Evolutionary conservation across 2,113 vertebrate genomes (phyloP).

Genomic region (Dendropsophus ebraccatus): DNA sequence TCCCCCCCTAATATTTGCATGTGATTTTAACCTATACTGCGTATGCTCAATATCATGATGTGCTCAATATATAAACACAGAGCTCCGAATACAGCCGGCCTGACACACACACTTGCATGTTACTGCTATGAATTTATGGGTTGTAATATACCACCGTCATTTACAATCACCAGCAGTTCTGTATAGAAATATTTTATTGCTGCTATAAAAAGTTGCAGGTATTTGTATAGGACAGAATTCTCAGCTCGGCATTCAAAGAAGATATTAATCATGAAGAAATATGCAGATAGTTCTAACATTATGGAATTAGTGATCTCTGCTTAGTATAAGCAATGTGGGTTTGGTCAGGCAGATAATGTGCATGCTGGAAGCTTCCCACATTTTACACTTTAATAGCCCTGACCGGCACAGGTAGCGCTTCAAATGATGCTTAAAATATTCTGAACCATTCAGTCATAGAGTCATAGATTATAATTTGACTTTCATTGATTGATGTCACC

Average conservation of each 20-base stretch:
- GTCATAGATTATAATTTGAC: no score
- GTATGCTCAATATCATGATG: not conserved
- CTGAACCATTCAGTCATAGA: no score
- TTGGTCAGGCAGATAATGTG: not conserved
- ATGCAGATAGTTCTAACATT: not conserved
- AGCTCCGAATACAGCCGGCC: not conserved
- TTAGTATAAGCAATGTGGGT: not conserved
- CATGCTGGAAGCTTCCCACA: not conserved
- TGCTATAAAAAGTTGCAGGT: conserved; percentile 9
- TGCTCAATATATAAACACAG: not conserved
- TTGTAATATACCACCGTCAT: not conserved
- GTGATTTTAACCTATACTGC: not conserved
- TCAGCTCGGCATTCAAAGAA: not conserved
- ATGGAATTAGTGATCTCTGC: not conserved
- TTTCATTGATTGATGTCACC: no score
- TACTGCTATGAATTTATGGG: not conserved
- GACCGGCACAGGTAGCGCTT: not conserved
- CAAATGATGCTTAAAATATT: not conserved
- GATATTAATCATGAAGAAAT: not conserved
- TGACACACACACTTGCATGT: not conserved
- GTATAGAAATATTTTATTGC: conserved; percentile 13
- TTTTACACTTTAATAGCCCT: not conserved
- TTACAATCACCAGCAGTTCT: not conserved
- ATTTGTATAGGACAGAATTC: conserved; percentile 1
- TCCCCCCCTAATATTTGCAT: not conserved